Conservation (phyloP, 2,113 vertebrate species). For the Hiodon tergisus region DNA sequence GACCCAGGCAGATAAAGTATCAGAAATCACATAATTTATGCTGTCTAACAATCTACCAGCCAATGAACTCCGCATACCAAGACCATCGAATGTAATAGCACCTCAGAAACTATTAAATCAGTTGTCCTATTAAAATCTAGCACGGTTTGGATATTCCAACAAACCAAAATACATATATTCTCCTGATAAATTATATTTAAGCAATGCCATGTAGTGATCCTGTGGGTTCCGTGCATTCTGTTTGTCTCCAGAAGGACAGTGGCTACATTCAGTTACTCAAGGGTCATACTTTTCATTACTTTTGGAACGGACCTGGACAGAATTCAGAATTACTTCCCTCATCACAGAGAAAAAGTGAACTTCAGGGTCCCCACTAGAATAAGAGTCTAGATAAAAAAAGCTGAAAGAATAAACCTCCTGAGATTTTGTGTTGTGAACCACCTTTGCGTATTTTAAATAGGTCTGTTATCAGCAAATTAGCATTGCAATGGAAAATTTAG, state of each 20-base stretch:
- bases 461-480: background rate
- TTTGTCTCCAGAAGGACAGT: too few species aligned
- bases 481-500: background rate
- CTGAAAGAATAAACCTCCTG: too few species aligned
- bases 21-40: conserved; percentile 10
- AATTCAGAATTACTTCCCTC: too few species aligned
- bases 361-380: too few species aligned
- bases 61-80: background rate
- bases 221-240: background rate
- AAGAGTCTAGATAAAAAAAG: too few species aligned
- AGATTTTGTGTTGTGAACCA: too few species aligned
- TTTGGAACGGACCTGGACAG: too few species aligned
- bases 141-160: conserved; percentile 1
- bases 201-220: background rate
- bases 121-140: conserved; percentile 1
- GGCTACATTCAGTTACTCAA: too few species aligned
- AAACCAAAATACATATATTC: background rate
- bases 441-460: background rate
- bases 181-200: conserved; percentile 1
- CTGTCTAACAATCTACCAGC: background rate
- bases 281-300: too few species aligned
- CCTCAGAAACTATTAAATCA: conserved; percentile 6
- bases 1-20: background rate
- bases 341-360: too few species aligned
- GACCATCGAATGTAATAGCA: background rate